phyloP scores from a whole-genome alignment of 2,113 vertebrate genomes.

The Nothobranchius furzeri region DNA sequence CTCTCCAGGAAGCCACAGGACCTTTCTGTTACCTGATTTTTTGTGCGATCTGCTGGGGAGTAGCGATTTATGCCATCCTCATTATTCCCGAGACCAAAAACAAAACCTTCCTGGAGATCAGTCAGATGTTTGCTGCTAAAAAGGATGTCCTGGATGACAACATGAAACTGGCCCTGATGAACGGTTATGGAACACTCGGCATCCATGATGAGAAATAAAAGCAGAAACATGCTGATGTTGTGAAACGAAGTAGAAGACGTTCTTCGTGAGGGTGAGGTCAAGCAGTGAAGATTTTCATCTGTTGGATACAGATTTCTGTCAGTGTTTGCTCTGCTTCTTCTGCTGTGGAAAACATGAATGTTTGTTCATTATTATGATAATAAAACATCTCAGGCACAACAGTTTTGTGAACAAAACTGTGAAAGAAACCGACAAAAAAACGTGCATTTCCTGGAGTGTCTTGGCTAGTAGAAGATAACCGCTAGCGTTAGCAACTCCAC shows the following conservation, averaged over 20 bases:
- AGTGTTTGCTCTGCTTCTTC: too few relatives aligned
- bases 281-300: too few relatives aligned
- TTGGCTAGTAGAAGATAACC: too few relatives aligned
- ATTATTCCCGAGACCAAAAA: constrained; percentile 89
- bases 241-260: background rate
- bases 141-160: constrained; percentile 53
- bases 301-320: too few relatives aligned
- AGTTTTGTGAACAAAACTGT: too few relatives aligned
- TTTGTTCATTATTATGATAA: too few relatives aligned
- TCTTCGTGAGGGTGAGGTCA: too few relatives aligned
- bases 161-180: constrained; percentile 71
- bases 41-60: constrained; percentile 80
- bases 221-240: background rate
- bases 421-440: too few relatives aligned
- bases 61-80: constrained; percentile 81
- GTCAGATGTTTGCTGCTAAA: constrained; percentile 79
- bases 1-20: constrained; percentile 79
- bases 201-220: constrained; percentile 5
- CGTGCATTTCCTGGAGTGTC: too few relatives aligned
- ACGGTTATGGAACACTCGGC: constrained; percentile 80
- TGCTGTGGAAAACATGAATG: too few relatives aligned
- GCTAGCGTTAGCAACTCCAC: too few relatives aligned
- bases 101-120: constrained; percentile 93
- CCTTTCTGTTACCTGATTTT: constrained; percentile 90
- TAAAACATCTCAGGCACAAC: too few relatives aligned